Percentiles rank a stretch among this genome's conserved stretches.
phyloP scores from a whole-genome alignment of 1,140 invertebrate genomes.

The Pseudobourletiella spinata region DNA sequence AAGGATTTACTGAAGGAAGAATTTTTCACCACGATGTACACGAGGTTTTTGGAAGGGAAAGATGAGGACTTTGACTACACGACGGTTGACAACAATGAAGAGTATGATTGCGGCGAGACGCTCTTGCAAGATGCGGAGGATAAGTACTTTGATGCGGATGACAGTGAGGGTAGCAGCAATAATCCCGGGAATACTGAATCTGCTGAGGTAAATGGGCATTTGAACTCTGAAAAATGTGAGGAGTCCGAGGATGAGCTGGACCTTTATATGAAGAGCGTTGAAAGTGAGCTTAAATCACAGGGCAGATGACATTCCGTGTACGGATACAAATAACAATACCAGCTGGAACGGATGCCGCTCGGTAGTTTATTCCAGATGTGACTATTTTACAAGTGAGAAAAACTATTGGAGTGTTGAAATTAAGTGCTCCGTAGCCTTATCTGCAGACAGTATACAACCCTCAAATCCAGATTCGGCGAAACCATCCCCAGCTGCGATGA shows the following conservation, averaged over 20 bases:
- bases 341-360: too few relatives aligned
- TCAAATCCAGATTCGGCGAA: slow-evolving; percentile 47
- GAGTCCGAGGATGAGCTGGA: slow-evolving; percentile 55
- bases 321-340: too few relatives aligned
- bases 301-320: too few relatives aligned
- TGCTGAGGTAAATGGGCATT: background rate
- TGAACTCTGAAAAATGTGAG: slow-evolving; percentile 28
- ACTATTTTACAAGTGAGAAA: too few relatives aligned
- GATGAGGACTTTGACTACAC: slow-evolving; percentile 77
- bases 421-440: slow-evolving; percentile 12
- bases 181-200: background rate
- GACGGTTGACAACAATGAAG: slow-evolving; percentile 63
- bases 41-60: slow-evolving; percentile 71
- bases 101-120: slow-evolving; percentile 65
- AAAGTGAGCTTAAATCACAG: slow-evolving; percentile 10
- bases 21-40: slow-evolving; percentile 79
- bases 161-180: slow-evolving; percentile 41
- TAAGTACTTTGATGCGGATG: slow-evolving; percentile 76
- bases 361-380: too few relatives aligned
- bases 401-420: slow-evolving; percentile 11
- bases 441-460: slow-evolving; percentile 46
- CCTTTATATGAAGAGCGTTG: slow-evolving; percentile 57
- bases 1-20: slow-evolving; percentile 62
- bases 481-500: slow-evolving; percentile 47
- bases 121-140: slow-evolving; percentile 69